phyloP scores from a whole-genome alignment of 2,888 invertebrate genomes.

The Dolichomitus sp. region DNA sequence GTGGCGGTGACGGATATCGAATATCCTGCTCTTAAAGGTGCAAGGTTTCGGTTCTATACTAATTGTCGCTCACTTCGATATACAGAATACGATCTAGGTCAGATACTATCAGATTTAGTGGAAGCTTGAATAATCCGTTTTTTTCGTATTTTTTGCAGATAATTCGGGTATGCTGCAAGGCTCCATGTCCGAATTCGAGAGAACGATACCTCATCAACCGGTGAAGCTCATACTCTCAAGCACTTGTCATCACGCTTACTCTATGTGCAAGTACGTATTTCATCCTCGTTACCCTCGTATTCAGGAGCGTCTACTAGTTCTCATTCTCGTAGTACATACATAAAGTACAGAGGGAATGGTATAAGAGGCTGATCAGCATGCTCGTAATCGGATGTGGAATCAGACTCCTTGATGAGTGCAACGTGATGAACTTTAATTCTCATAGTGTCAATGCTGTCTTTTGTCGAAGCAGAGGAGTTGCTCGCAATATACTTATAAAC shows the following conservation, averaged over 20 bases:
- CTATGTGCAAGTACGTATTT: conserved; percentile 83
- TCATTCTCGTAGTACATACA: background rate
- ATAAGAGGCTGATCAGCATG: conserved; percentile 12
- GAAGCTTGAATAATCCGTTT: background rate
- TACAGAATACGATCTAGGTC: background rate
- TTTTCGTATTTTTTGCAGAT: conserved; percentile 53
- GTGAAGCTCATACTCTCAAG: conserved; percentile 91
- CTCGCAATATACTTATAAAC: background rate
- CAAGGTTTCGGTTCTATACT: background rate
- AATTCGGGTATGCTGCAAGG: conserved; percentile 68
- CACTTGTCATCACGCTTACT: conserved; percentile 93
- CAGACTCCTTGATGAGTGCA: background rate
- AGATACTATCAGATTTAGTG: background rate
- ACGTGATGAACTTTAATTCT: conserved; percentile 23
- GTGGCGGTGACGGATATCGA: background rate
- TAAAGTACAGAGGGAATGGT: background rate
- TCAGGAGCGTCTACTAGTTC: background rate
- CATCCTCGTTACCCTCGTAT: conserved; percentile 33
- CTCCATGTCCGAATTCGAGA: conserved; percentile 86
- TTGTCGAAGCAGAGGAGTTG: background rate
- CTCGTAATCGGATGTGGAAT: conserved; percentile 31
- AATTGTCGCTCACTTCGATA: background rate
- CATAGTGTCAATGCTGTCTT: background rate
- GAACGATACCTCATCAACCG: conserved; percentile 87
- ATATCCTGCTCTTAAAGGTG: background rate